A percentile compares a stretch with the other conserved stretches of the same genome.
Evolutionary conservation across 2,888 invertebrate species (phyloP).

Genomic region (Gymnoscelis rufifasciata): DNA sequence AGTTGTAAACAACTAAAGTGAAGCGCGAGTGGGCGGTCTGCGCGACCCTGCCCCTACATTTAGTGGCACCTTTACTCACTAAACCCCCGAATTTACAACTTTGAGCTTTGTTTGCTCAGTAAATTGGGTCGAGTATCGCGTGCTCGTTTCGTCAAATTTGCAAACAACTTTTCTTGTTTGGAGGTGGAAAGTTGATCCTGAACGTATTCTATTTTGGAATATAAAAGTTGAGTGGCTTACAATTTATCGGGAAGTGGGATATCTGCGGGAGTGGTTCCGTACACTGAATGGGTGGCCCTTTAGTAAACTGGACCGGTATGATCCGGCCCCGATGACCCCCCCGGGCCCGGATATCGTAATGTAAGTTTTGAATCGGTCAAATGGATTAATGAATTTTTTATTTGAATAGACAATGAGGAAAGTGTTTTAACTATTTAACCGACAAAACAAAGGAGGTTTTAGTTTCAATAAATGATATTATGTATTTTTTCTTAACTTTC

Average conservation of each 20-base stretch:
- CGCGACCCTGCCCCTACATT: slow-evolving; percentile 1
- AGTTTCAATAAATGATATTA: too few relatives aligned
- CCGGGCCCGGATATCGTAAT: too few relatives aligned
- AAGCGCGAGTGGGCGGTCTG: not conserved
- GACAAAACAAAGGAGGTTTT: too few relatives aligned
- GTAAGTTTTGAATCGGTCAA: too few relatives aligned
- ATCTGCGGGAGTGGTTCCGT: too few relatives aligned
- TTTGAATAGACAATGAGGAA: too few relatives aligned
- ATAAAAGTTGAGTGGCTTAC: slow-evolving; percentile 28
- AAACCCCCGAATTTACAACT: slow-evolving; percentile 1
- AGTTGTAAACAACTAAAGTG: not conserved
- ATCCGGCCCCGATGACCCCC: too few relatives aligned
- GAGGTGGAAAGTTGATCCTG: slow-evolving; percentile 33
- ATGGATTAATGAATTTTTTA: too few relatives aligned
- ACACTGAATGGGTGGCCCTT: too few relatives aligned
- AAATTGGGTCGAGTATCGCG: slow-evolving; percentile 12
- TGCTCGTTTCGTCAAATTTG: slow-evolving; percentile 29
- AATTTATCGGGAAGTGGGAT: slow-evolving; percentile 5
- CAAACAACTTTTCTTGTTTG: slow-evolving; percentile 33
- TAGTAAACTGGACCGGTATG: too few relatives aligned
- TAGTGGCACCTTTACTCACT: slow-evolving; percentile 14
- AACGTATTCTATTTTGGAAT: slow-evolving; percentile 32
- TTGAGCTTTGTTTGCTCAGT: not conserved
- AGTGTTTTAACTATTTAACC: too few relatives aligned
- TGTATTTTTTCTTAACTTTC: too few relatives aligned